Conservation (phyloP, 2,888 invertebrate species). For the Drosophila flavopinicola region DNA sequence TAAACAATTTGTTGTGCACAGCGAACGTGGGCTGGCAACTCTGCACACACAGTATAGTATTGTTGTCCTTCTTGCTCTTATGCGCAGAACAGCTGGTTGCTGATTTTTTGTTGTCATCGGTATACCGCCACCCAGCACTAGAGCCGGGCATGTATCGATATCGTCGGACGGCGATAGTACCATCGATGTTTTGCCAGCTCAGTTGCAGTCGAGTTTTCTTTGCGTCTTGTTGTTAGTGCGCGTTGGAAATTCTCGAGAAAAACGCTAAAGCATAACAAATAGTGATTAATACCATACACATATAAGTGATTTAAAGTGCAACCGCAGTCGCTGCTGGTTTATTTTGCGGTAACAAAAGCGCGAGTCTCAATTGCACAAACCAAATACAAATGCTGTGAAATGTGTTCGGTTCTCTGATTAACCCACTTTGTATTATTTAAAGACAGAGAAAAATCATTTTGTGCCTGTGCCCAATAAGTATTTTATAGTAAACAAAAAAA, state of each 20-base stretch:
- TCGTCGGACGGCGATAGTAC: slow-evolving; percentile 5
- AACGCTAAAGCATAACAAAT: slow-evolving; percentile 9
- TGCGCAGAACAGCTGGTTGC: slow-evolving; percentile 42
- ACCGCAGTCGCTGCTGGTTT: slow-evolving; percentile 7
- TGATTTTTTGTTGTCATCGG: background rate
- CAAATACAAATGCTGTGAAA: slow-evolving; percentile 55
- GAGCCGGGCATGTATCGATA: slow-evolving; percentile 33
- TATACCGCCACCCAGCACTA: slow-evolving; percentile 13
- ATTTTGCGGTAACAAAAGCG: slow-evolving; percentile 16
- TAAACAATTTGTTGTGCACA: slow-evolving; percentile 55
- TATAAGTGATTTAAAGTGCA: slow-evolving; percentile 18
- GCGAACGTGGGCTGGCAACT: slow-evolving; percentile 38
- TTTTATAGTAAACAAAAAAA: slow-evolving; percentile 16
- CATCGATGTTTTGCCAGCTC: slow-evolving; percentile 5
- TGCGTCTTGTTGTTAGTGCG: slow-evolving; percentile 29
- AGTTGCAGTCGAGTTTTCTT: slow-evolving; percentile 49
- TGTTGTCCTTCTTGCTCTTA: slow-evolving; percentile 27
- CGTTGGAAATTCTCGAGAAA: slow-evolving; percentile 18
- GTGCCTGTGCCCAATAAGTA: slow-evolving; percentile 44
- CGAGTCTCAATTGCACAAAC: slow-evolving; percentile 8
- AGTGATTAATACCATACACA: slow-evolving; percentile 17
- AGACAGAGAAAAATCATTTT: slow-evolving; percentile 27
- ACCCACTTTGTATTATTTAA: slow-evolving; percentile 40
- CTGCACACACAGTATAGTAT: slow-evolving; percentile 12
- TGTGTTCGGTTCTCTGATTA: slow-evolving; percentile 62